Evolutionary conservation across 1,140 invertebrate species (phyloP), one percentile per base, ranked within the genome.

Genomic region (Drosophila ogumai): DNA sequence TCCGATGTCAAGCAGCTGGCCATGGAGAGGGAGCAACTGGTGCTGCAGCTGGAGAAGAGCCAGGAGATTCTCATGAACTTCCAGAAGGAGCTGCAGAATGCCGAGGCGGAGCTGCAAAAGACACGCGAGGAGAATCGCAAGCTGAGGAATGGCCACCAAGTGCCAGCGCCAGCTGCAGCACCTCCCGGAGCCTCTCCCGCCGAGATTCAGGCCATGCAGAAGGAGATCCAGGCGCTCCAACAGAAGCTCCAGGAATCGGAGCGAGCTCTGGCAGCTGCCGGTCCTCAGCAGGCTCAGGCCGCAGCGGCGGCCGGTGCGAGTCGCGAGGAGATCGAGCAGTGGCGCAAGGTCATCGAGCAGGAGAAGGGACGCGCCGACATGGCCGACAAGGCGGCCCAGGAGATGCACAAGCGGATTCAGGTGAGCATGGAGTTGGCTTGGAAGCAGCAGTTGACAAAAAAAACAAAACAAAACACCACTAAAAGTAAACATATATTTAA

Each of bases 1-100:
- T 94, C 94, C 1, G 97, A 98, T 71, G 95, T 96, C 68, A 97
- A 97, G 84, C 96, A 98, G 91, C 84, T 98, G 79, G 96, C 96
- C 38, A 95, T 96, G 41, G 97, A 98, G 92, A 93, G 97, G 13
- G 97, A 98, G 91, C 97, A 98, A 92, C 92, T 98, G 60, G 97
- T 98, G 1, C 95, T 96, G 54, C 97, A 98, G 91, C 90, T 98
- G 82, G 97, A 98, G 92, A 98, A 98, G 92, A 97, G 96, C 7
- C 97, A 98, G 92, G 97, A 98, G 82, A 98, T 98, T 95, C 92
- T 98, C 43, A 96, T 98, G 93, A 97, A 97, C 92, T 98, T 98
- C 95, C 97, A 98, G 92, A 96, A 97, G 86, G 97, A 98, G 87
- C 90, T 98, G 57, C 96, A 97, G 81, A 94, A 96, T 61, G 96